Conservation (phyloP, 2,888 invertebrate genomes). For the Agapetus fuscipes region DNA sequence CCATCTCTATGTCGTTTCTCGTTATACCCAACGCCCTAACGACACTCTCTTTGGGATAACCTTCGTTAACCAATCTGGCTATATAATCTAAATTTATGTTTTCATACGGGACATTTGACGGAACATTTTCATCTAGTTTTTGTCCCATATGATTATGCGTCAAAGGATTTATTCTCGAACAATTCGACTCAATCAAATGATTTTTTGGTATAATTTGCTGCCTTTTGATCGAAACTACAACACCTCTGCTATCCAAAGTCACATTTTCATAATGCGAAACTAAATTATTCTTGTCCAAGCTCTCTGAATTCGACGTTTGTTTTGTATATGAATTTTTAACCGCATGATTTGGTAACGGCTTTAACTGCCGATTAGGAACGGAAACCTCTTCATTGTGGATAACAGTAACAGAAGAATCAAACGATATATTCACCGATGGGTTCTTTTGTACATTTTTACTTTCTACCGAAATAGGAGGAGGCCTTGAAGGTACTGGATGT, state of each 20-base stretch:
- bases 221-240: slow-evolving; percentile 17
- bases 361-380: slow-evolving; percentile 2
- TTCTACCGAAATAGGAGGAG: slow-evolving; percentile 2
- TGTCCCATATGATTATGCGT: slow-evolving; percentile 43
- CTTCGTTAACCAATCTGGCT: slow-evolving; percentile 77
- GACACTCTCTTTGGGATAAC: slow-evolving; percentile 84
- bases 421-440: background rate
- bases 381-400: background rate
- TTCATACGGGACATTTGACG: slow-evolving; percentile 59
- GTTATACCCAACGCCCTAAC: slow-evolving; percentile 87
- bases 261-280: slow-evolving; percentile 34
- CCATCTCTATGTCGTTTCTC: slow-evolving; percentile 90
- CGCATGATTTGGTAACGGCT: background rate
- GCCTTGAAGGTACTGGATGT: slow-evolving; percentile 12
- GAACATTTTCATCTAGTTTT: slow-evolving; percentile 32
- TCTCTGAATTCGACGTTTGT: background rate
- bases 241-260: slow-evolving; percentile 30
- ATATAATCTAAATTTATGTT: slow-evolving; percentile 89
- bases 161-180: slow-evolving; percentile 33
- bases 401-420: background rate
- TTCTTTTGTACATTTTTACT: background rate
- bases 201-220: slow-evolving; percentile 6
- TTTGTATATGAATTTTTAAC: background rate
- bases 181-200: background rate
- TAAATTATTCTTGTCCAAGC: slow-evolving; percentile 1